These are phyloP conservation scores for Desoria tigrina DNA, from an alignment of 2,888 invertebrate species.

Conservation along the genomic window DNA sequence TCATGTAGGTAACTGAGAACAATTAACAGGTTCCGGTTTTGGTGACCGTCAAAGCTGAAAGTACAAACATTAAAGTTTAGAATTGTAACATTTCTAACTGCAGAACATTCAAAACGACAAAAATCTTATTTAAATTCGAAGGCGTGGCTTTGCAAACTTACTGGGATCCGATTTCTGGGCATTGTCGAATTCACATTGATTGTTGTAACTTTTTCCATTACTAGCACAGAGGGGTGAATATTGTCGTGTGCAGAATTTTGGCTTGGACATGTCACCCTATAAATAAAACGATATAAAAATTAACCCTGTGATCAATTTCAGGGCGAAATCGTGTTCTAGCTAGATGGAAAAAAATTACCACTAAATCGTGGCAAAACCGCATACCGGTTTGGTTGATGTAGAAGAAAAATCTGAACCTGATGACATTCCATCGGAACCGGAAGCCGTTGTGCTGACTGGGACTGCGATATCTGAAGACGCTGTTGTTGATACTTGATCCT, in stretches of 20 bases:
- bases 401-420: neutral
- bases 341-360: neutral
- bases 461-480: neutral
- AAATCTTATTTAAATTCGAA: too few species aligned
- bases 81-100: too few species aligned
- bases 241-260: conserved; percentile 27
- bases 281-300: neutral
- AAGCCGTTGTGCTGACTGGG: too few species aligned
- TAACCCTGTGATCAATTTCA: neutral
- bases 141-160: too few species aligned
- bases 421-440: too few species aligned
- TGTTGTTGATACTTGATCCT: neutral
- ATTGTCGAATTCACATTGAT: conserved; percentile 35
- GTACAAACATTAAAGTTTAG: too few species aligned
- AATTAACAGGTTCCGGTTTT: neutral
- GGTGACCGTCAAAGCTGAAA: conserved; percentile 2
- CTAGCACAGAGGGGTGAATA: conserved; percentile 35
- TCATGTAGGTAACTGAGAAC: too few species aligned
- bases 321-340: too few species aligned
- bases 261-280: neutral
- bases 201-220: conserved; percentile 34
- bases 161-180: conserved; percentile 28
- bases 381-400: neutral
- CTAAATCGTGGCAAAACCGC: neutral
- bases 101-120: too few species aligned